Evolutionary conservation across 2,113 vertebrate species (phyloP).

Genomic region (Camelus bactrianus): DNA sequence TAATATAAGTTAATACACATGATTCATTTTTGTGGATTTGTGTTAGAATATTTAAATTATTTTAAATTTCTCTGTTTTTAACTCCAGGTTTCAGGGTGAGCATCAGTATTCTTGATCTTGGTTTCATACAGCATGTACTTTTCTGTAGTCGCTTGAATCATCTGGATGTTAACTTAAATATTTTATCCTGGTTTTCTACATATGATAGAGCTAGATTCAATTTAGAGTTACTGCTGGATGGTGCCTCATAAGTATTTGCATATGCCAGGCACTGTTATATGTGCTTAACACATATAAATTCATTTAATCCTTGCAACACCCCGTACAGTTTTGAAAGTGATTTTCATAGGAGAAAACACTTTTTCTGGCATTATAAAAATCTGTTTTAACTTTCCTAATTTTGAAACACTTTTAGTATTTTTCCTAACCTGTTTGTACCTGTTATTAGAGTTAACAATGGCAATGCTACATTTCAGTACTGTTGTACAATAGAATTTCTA

Average conservation of each 20-base stretch:
- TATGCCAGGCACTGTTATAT: neutral
- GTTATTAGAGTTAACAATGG: neutral
- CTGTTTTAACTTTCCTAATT: neutral
- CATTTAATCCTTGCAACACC: neutral
- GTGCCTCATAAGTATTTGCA: neutral
- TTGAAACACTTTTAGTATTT: neutral
- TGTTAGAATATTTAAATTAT: conserved; percentile 1
- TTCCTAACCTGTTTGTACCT: neutral
- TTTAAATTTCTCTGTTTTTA: conserved; percentile 37
- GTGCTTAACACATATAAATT: neutral
- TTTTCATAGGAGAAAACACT: conserved; percentile 26
- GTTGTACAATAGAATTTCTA: neutral
- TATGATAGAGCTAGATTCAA: neutral
- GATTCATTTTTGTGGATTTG: conserved; percentile 35
- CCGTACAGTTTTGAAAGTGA: conserved; percentile 2
- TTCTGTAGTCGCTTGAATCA: neutral
- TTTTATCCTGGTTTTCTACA: neutral
- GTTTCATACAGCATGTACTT: neutral
- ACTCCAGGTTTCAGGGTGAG: neutral
- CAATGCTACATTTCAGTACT: conserved; percentile 21
- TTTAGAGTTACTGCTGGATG: neutral
- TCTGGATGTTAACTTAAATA: neutral
- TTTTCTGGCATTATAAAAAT: neutral
- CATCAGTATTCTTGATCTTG: conserved; percentile 9
- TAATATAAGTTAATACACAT: neutral